Evolutionary conservation across 2,797 vertebrate species (phyloP).

Genomic region (Enteromius trimaculatus): DNA sequence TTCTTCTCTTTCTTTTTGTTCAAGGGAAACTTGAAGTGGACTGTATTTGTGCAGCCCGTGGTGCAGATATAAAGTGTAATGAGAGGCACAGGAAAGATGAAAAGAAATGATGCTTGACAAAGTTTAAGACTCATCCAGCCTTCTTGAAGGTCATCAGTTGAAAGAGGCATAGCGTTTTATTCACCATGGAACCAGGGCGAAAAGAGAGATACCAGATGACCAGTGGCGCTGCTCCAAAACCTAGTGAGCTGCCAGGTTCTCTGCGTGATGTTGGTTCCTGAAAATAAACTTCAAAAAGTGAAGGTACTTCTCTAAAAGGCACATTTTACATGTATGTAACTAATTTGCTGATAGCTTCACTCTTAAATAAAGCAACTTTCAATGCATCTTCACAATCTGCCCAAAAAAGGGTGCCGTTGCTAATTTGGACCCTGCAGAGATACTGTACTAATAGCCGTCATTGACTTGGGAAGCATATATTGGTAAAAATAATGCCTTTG

Average conservation of each 20-base stretch:
- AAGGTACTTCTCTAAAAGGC: background rate
- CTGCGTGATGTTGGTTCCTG: background rate
- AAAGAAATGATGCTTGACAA: slow-evolving; percentile 72
- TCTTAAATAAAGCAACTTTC: background rate
- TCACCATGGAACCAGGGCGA: slow-evolving; percentile 67
- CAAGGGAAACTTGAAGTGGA: slow-evolving; percentile 41
- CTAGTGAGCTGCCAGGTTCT: background rate
- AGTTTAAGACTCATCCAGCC: slow-evolving; percentile 50
- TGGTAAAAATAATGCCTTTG: background rate
- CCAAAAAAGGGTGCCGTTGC: background rate
- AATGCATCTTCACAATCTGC: background rate
- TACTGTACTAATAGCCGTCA: too few species aligned
- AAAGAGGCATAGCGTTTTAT: slow-evolving; percentile 67
- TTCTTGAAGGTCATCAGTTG: slow-evolving; percentile 63
- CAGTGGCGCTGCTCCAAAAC: background rate
- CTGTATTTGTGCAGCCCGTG: slow-evolving; percentile 65
- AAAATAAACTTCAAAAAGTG: background rate
- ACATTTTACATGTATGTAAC: background rate
- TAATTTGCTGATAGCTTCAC: background rate
- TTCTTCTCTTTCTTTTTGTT: background rate
- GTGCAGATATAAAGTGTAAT: slow-evolving; percentile 58
- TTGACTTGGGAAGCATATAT: background rate
- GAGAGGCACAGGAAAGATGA: slow-evolving; percentile 71
- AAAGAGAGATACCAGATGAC: slow-evolving; percentile 56
- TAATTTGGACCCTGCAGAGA: background rate